phyloP scores from a whole-genome alignment of 2,888 invertebrate genomes.

The Morinoia aosen region DNA sequence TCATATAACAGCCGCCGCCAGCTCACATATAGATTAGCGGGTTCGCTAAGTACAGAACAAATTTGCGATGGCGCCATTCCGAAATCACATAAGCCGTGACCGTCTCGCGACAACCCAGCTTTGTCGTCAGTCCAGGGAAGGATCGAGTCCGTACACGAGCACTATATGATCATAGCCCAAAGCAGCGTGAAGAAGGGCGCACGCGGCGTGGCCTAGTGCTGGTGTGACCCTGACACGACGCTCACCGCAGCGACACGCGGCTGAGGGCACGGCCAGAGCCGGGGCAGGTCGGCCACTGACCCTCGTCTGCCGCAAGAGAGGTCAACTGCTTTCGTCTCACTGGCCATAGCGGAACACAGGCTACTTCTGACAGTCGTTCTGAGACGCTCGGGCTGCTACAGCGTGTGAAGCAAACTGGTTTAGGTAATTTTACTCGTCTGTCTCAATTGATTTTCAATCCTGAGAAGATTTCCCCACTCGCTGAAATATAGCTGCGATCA shows the following conservation, averaged over 20 bases:
- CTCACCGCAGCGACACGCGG: neutral
- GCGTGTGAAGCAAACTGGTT: neutral
- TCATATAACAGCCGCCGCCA: too few species aligned
- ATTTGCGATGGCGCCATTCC: too few species aligned
- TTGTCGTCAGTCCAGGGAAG: too few species aligned
- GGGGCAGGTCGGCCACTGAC: neutral
- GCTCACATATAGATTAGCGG: too few species aligned
- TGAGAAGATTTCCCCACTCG: neutral
- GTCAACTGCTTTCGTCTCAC: neutral
- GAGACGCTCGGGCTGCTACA: neutral
- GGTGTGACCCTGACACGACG: neutral
- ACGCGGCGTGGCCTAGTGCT: neutral
- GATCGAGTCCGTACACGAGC: too few species aligned
- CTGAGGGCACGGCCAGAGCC: neutral
- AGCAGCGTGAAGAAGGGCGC: neutral
- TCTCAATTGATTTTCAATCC: too few species aligned
- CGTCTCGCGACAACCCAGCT: too few species aligned
- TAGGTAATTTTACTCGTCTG: too few species aligned
- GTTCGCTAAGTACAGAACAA: too few species aligned
- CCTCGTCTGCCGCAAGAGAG: neutral
- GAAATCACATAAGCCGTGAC: too few species aligned
- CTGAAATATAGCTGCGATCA: neutral
- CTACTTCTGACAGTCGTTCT: neutral
- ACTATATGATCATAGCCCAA: too few species aligned
- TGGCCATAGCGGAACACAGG: neutral